Evolutionary conservation across 2,888 invertebrate genomes (phyloP), one percentile per base, ranked within the genome.

Genomic region (Calameuta filiformis): DNA sequence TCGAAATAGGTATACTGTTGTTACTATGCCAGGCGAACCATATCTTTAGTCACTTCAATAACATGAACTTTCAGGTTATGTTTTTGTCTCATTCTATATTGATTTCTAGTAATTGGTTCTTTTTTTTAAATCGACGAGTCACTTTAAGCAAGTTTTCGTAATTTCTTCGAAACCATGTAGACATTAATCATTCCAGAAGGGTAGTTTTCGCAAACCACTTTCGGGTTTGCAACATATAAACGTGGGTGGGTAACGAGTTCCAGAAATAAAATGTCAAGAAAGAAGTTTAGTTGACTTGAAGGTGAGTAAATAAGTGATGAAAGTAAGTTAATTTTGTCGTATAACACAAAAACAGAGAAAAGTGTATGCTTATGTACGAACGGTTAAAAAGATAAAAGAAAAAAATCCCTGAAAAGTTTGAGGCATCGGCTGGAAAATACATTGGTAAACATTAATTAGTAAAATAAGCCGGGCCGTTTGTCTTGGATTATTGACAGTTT

Each of bases 391-490:
- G 23, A 56, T 9, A 23, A 23, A 56, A 6, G 56, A 9, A 40
- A 56, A 23, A 37, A 23, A 23, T 56, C 2, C 15, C 9, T 23
- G 1, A 4, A 23, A 23, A 56, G 56, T 23, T 56, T 56, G 6
- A 56, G 9, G 23, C 23, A 23, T 6, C 23, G 56, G 56, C 9
- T 56, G 9, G 2, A 56, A 23, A 56, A 56, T 35, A 76, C 77
- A 76, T 71, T 80, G 77, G 80, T 80, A 81, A 85, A 84, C 83
- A 81, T 83, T 85, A 85, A 86, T 86, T 86, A 86, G 82, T 77
- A 81, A 85, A 85, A 85, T 84, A 85, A 81, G 79, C 74, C 73
- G 79, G 56, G 80, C 80, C 76, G 83, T 84, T 79, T 81, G 78
- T 82, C 83, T 83, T 82, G 73, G 77, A 75, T 81, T 76, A 86